Conservation (phyloP, 2,888 invertebrate species). For the Drosophila fulvimacula region DNA sequence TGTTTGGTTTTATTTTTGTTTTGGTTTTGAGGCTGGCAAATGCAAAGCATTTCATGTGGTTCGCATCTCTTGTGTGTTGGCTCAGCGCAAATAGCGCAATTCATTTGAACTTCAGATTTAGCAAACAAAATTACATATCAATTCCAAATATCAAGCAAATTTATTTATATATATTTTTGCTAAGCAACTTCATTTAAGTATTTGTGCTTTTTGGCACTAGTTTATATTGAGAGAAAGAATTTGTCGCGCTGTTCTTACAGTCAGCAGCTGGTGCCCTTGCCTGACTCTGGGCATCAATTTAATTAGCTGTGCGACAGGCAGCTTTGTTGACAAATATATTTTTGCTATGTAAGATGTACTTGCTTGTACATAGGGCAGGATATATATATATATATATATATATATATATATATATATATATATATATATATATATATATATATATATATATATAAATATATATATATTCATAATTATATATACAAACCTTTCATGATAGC, state of each 20-base stretch:
- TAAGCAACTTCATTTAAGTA: background rate
- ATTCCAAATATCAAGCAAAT: background rate
- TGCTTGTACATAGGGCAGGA: too few relatives aligned
- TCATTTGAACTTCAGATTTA: constrained; percentile 49
- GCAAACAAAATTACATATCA: constrained; percentile 31
- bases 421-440: background rate
- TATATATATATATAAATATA: background rate
- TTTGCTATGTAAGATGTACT: background rate
- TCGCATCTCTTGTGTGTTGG: constrained; percentile 37
- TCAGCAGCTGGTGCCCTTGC: background rate
- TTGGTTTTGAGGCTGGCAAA: constrained; percentile 7
- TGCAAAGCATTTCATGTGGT: constrained; percentile 50
- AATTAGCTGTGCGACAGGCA: background rate
- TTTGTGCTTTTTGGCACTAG: background rate
- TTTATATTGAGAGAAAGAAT: background rate
- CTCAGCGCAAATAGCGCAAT: constrained; percentile 55
- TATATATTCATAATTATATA: too few relatives aligned
- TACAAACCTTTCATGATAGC: constrained; percentile 1
- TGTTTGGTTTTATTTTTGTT: constrained; percentile 31
- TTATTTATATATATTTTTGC: background rate
- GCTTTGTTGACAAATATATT: background rate
- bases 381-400: background rate
- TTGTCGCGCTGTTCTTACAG: background rate
- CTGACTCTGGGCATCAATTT: background rate
- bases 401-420: background rate